phyloP scores from a whole-genome alignment of 2,113 vertebrate genomes.

The Atractosteus spatula region DNA sequence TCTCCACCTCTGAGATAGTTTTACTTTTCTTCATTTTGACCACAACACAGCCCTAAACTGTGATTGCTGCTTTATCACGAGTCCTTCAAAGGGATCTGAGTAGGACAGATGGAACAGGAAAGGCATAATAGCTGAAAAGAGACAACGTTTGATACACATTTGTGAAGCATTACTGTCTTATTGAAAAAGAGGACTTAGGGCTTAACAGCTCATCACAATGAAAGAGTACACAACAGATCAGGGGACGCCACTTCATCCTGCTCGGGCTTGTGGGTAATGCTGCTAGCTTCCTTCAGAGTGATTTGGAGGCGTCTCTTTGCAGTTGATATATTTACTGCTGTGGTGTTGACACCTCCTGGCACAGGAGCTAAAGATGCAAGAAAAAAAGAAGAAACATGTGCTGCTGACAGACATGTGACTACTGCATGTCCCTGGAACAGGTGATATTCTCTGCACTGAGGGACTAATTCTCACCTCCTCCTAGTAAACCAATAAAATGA shows the following conservation, averaged over 20 bases:
- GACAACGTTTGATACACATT: no score
- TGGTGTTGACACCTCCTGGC: background rate
- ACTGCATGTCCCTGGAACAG: background rate
- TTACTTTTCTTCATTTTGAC: no score
- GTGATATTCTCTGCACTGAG: conserved; percentile 10
- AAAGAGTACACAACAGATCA: background rate
- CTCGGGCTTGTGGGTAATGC: background rate
- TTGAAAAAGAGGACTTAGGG: background rate
- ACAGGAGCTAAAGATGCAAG: background rate
- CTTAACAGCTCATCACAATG: background rate
- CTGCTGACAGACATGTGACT: background rate
- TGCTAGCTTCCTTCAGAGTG: background rate
- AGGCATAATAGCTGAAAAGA: no score
- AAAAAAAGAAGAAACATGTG: background rate
- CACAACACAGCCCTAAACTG: no score
- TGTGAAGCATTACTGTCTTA: no score
- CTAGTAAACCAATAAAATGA: background rate
- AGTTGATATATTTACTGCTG: background rate
- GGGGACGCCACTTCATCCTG: background rate
- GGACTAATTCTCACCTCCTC: background rate
- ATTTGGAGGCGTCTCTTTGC: background rate
- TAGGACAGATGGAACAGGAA: no score
- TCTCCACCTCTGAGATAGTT: no score
- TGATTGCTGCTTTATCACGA: no score
- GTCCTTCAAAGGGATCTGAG: no score